Conservation (phyloP, 2,113 vertebrate species). For the Gymnogyps californianus region DNA sequence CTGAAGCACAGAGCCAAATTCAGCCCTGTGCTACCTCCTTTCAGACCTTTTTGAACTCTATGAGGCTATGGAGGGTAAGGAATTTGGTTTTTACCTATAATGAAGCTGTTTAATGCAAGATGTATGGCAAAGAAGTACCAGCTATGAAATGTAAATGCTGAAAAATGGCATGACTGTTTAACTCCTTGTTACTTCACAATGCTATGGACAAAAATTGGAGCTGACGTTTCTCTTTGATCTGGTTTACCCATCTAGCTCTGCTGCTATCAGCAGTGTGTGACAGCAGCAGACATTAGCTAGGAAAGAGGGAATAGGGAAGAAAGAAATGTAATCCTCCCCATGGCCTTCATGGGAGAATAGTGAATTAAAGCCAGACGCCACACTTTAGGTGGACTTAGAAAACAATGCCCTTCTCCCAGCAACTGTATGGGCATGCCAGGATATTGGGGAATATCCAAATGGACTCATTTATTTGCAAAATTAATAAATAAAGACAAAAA, state of each 20-base stretch:
- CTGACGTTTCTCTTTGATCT: conserved; percentile 64
- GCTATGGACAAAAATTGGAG: conserved; percentile 55
- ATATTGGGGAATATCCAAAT: background rate
- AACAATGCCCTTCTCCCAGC: background rate
- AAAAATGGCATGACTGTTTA: conserved; percentile 48
- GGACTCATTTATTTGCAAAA: background rate
- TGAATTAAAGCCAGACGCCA: conserved; percentile 2
- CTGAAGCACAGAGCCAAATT: conserved; percentile 16
- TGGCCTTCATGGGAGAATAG: conserved; percentile 27
- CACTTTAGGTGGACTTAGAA: background rate
- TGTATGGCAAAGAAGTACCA: background rate
- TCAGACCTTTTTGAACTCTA: background rate
- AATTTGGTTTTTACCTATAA: conserved; percentile 4
- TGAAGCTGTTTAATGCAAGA: background rate
- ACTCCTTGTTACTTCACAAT: conserved; percentile 33
- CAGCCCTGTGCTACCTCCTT: background rate
- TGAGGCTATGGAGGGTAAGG: background rate
- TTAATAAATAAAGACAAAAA: background rate
- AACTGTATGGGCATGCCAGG: background rate
- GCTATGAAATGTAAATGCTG: conserved; percentile 36
- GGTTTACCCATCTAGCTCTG: conserved; percentile 36
- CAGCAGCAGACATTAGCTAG: conserved; percentile 49
- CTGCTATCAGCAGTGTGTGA: conserved; percentile 56
- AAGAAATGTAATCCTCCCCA: conserved; percentile 38
- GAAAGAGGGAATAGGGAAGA: conserved; percentile 33